phyloP scores from a whole-genome alignment of 2,888 invertebrate species.

The Lepetodrilus schrolli region DNA sequence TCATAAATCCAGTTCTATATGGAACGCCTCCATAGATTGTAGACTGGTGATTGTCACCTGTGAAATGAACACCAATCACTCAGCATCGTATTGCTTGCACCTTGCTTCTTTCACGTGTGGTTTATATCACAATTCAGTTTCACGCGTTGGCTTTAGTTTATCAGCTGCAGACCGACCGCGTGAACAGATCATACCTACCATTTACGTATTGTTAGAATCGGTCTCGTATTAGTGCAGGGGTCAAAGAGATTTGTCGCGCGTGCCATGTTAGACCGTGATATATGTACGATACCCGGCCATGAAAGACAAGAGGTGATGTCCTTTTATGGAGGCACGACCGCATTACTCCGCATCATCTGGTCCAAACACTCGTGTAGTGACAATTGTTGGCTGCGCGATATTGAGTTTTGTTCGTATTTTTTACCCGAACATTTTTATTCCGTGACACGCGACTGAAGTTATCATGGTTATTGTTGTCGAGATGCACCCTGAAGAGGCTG shows the following conservation, averaged over 20 bases:
- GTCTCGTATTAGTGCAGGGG: no score
- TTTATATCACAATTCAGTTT: slow-evolving; percentile 21
- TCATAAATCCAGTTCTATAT: no score
- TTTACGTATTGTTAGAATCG: background rate
- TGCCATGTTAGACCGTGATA: background rate
- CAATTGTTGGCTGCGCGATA: slow-evolving; percentile 2
- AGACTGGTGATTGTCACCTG: background rate
- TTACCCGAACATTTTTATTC: background rate
- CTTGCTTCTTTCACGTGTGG: slow-evolving; percentile 4
- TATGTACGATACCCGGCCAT: background rate
- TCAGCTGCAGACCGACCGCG: background rate
- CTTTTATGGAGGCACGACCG: no score
- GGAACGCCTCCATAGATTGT: background rate
- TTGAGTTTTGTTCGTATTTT: background rate
- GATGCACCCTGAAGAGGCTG: no score
- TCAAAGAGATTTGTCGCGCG: background rate
- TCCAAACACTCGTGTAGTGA: background rate
- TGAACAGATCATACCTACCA: background rate
- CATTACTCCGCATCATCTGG: background rate
- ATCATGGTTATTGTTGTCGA: no score
- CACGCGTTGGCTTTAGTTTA: slow-evolving; percentile 6
- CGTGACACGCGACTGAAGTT: slow-evolving; percentile 2
- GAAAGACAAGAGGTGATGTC: no score
- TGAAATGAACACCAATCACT: background rate
- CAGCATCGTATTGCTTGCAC: background rate